These are phyloP conservation scores for Parthenolecanium corni DNA, from an alignment of 2,888 invertebrate species.

Conservation along the genomic window DNA sequence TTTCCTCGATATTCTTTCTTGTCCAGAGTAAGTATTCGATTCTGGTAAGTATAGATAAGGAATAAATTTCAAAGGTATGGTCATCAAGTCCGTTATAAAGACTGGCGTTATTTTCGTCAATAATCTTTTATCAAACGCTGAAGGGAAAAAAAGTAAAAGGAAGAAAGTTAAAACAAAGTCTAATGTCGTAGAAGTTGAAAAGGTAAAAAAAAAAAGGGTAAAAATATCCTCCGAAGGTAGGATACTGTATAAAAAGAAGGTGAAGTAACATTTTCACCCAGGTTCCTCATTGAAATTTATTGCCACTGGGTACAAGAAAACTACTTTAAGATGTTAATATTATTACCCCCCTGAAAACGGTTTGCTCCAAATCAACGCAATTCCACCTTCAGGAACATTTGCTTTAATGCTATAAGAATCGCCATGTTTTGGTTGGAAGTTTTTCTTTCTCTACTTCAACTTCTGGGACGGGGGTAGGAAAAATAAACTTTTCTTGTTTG, in stretches of 20 bases:
- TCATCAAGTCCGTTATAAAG: too few relatives aligned
- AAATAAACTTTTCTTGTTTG: constrained; percentile 23
- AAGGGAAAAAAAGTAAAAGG: not conserved
- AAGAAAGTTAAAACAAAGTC: not conserved
- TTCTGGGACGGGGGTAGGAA: not conserved
- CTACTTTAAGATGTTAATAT: constrained; percentile 26
- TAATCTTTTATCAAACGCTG: not conserved
- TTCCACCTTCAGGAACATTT: constrained; percentile 25
- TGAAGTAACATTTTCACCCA: not conserved
- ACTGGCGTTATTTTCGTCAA: not conserved
- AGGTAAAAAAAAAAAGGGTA: not conserved
- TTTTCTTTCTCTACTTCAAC: not conserved
- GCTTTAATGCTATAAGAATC: constrained; percentile 16
- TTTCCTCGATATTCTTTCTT: too few relatives aligned
- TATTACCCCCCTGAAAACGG: constrained; percentile 22
- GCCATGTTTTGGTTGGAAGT: constrained; percentile 12
- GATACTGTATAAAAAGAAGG: not conserved
- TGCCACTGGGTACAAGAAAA: constrained; percentile 14
- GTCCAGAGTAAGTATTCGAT: too few relatives aligned
- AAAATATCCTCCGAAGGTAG: not conserved
- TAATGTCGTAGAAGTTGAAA: not conserved
- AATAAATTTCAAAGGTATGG: too few relatives aligned
- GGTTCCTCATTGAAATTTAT: constrained; percentile 17
- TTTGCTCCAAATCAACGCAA: constrained; percentile 19
- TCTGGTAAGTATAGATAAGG: too few relatives aligned